Percentiles rank a stretch among this genome's conserved stretches.
Evolutionary conservation across 2,797 vertebrate species (phyloP).

Genomic region (Notolepis coatsorum): DNA sequence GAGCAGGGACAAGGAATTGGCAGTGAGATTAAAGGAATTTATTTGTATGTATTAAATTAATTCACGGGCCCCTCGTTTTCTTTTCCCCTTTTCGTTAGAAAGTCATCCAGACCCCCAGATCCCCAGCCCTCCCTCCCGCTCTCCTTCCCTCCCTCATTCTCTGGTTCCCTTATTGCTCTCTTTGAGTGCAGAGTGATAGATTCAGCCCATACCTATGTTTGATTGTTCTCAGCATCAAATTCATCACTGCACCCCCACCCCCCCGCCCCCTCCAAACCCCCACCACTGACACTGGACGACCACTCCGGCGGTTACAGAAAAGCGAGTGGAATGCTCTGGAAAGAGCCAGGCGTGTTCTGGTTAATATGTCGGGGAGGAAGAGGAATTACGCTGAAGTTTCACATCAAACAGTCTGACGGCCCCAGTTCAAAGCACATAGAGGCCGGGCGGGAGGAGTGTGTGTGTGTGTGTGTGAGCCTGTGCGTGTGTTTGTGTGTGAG

Average conservation of each 20-base stretch:
- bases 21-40: slow-evolving; percentile 77
- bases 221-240: slow-evolving; percentile 78
- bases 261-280: slow-evolving; percentile 9
- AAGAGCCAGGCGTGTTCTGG: slow-evolving; percentile 68
- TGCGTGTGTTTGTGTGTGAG: slow-evolving; percentile 15
- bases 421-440: slow-evolving; percentile 70
- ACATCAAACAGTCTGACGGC: slow-evolving; percentile 70
- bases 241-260: slow-evolving; percentile 69
- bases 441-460: slow-evolving; percentile 36
- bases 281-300: slow-evolving; percentile 9
- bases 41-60: slow-evolving; percentile 73
- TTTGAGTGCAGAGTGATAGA: slow-evolving; percentile 75
- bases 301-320: slow-evolving; percentile 59
- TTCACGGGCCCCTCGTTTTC: slow-evolving; percentile 64
- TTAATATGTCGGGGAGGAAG: slow-evolving; percentile 75
- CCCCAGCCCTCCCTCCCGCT: slow-evolving; percentile 16
- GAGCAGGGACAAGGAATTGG: slow-evolving; percentile 64
- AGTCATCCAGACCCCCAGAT: slow-evolving; percentile 60
- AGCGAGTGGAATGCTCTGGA: slow-evolving; percentile 56
- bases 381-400: slow-evolving; percentile 65
- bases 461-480: neutral
- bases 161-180: slow-evolving; percentile 50
- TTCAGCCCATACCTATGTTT: slow-evolving; percentile 72
- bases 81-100: slow-evolving; percentile 47
- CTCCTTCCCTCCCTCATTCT: slow-evolving; percentile 6